Evolutionary conservation across 2,797 vertebrate genomes (phyloP).

Genomic region (Benthosema pterotum): DNA sequence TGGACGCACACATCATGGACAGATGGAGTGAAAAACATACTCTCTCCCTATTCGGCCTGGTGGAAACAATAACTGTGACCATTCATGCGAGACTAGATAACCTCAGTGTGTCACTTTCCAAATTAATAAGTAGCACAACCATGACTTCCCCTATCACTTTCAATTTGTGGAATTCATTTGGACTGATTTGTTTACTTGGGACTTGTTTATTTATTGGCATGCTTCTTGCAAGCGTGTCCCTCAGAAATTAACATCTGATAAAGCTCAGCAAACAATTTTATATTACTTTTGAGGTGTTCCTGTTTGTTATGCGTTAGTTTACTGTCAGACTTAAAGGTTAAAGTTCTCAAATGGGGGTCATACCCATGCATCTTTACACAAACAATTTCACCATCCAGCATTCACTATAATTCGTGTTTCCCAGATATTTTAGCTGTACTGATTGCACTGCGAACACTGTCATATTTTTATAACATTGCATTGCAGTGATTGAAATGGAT

Average conservation of each 20-base stretch:
- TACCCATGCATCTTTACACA: constrained; percentile 53
- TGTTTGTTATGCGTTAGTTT: constrained; percentile 10
- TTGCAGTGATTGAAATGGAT: too few relatives aligned
- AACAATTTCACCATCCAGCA: constrained; percentile 56
- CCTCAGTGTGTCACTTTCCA: constrained; percentile 47
- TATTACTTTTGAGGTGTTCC: constrained; percentile 22
- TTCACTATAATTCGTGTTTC: constrained; percentile 42
- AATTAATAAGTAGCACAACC: constrained; percentile 43
- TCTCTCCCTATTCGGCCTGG: too few relatives aligned
- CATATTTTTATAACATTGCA: too few relatives aligned
- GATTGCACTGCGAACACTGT: too few relatives aligned
- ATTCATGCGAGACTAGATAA: constrained; percentile 56
- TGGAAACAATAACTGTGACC: constrained; percentile 67
- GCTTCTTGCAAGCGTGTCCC: not conserved
- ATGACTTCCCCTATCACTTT: constrained; percentile 31
- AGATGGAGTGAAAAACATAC: too few relatives aligned
- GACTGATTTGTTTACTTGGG: constrained; percentile 45
- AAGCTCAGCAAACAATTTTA: constrained; percentile 24
- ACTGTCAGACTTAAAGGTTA: constrained; percentile 36
- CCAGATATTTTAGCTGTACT: constrained; percentile 10
- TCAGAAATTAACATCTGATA: constrained; percentile 32
- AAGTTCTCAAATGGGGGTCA: constrained; percentile 38
- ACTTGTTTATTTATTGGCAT: too few relatives aligned
- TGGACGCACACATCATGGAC: too few relatives aligned
- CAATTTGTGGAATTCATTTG: constrained; percentile 34